Evolutionary conservation across 2,113 vertebrate species (phyloP).

Genomic region (Haliaeetus leucogaster): DNA sequence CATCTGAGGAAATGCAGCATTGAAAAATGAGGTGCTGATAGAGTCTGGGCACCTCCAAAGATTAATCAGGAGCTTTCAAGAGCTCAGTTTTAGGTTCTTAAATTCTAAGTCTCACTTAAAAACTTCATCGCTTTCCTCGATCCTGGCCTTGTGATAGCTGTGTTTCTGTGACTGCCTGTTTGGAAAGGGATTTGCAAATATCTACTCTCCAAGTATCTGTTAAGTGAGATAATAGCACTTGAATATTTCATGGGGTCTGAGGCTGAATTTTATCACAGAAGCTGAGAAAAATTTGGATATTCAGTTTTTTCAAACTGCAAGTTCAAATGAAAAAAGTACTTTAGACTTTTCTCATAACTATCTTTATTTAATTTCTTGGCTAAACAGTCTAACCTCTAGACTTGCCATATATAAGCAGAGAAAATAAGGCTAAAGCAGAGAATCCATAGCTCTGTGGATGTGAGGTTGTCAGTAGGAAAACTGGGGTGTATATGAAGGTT

Average conservation of each 20-base stretch:
- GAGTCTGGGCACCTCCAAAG: constrained; percentile 25
- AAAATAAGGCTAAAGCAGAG: neutral
- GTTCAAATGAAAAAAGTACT: neutral
- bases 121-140: neutral
- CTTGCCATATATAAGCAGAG: neutral
- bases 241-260: neutral
- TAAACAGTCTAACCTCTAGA: neutral
- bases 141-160: neutral
- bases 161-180: neutral
- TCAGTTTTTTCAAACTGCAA: neutral
- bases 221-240: constrained; percentile 5
- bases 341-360: neutral
- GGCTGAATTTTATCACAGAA: neutral
- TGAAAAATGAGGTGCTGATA: constrained; percentile 43
- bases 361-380: neutral
- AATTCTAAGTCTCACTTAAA: constrained; percentile 30
- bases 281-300: neutral
- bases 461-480: neutral
- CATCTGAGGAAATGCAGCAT: neutral
- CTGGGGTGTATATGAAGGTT: neutral
- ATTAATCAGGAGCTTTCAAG: constrained; percentile 29
- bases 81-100: constrained; percentile 7
- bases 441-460: neutral
- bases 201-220: neutral
- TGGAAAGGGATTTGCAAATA: neutral